Evolutionary conservation across 2,888 invertebrate genomes (phyloP).

Genomic region (Megastigmus dorsalis): DNA sequence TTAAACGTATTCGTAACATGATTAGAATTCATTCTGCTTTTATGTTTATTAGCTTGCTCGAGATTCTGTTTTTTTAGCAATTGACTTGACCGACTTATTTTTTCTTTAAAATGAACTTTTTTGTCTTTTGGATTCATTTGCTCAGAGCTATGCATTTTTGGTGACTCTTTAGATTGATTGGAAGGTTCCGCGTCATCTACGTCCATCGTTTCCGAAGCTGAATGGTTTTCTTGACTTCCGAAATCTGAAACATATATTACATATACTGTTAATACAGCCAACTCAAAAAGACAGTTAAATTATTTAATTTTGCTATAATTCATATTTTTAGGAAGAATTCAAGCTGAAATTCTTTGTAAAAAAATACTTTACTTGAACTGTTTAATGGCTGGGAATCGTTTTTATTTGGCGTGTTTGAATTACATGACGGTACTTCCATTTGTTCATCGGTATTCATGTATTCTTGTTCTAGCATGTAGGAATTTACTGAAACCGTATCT

Average conservation of each 20-base stretch:
- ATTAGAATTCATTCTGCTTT: too few species aligned
- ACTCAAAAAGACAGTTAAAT: too few species aligned
- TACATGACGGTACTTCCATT: not conserved
- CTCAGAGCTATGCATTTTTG: not conserved
- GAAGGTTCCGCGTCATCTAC: not conserved
- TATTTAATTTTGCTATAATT: too few species aligned
- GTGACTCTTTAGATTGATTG: not conserved
- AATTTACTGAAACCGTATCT: slow-evolving; percentile 50
- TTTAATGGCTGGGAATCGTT: not conserved
- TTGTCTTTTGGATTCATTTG: not conserved
- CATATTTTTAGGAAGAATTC: too few species aligned
- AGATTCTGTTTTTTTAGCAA: too few species aligned
- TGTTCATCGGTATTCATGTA: slow-evolving; percentile 47
- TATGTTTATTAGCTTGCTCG: too few species aligned
- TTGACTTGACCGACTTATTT: too few species aligned
- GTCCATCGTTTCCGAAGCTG: not conserved
- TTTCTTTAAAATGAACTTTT: not conserved
- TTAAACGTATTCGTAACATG: too few species aligned
- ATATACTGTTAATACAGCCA: too few species aligned
- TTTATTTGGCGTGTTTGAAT: not conserved
- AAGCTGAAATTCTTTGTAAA: too few species aligned
- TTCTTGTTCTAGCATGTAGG: slow-evolving; percentile 47
- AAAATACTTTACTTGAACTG: not conserved
- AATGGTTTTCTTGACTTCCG: too few species aligned
- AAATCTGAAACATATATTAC: too few species aligned